Base-by-base conservation (phyloP, 2,888 invertebrate species). In the Leptothorax acervorum region DNA sequence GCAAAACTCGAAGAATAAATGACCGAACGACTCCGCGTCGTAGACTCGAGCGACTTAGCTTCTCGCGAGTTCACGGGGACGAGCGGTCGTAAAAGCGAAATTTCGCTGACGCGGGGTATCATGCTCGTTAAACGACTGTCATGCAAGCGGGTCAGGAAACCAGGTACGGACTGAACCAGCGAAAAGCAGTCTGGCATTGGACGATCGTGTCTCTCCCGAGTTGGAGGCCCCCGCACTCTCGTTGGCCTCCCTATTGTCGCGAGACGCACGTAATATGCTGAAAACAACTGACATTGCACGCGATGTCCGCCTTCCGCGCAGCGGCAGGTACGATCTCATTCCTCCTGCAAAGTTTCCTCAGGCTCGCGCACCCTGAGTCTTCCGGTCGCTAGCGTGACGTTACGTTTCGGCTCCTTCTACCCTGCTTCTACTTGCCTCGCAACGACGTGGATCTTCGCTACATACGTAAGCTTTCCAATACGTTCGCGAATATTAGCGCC, bases 211-310 rank as follows among this genome's bases (percentile, higher is more conserved):
- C 92, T 93, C 92, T 92, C 85, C 87, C 86, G 85, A 75, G 86
- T 63, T 86, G 86, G 86, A 86, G 79, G 79, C 88, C 48, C 48
- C 85, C 83, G 51, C 85, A 65, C 76, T 78, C 84, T 87, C 63
- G 84, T 85, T 87, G 86, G 88, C 87, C 83, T 4, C 73, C 87
- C 92, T 92, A 93, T 93, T 94, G 94, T 94, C 94, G 94, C 93
- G 93, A 90, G 90, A 93, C 91, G 91, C 91, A 92, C 91, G 93
- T 92, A 92, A 93, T 93, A 92, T 93, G 90, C 87, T 83, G 86
- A 85, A 85, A 91, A 85, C 91, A 87, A 91, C 91, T 91, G 92
- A 92, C 92, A 87, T 89, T 89, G 94, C 94, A 94, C 94, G 94
- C 94, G 94, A 94, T 93, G 39, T 92, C 85, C 88, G 86, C 88